phyloP scores from a whole-genome alignment of 2,888 invertebrate genomes.

The Epicampocera succincta region DNA sequence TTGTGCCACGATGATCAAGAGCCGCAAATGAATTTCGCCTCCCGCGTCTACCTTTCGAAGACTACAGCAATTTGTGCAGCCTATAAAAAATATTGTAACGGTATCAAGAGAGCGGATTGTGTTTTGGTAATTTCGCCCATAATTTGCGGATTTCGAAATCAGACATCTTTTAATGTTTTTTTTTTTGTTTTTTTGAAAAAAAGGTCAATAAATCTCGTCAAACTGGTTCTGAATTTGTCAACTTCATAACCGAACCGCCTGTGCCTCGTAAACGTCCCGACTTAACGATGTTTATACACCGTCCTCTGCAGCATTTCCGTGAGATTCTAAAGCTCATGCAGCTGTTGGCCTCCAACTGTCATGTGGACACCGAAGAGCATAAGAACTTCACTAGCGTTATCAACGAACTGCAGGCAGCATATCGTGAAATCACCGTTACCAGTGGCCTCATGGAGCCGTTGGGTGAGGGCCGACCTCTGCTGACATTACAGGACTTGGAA shows the following conservation, averaged over 20 bases:
- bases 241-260: conserved; percentile 90
- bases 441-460: conserved; percentile 93
- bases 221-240: conserved; percentile 89
- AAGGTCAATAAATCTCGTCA: conserved; percentile 88
- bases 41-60: conserved; percentile 88
- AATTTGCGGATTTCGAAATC: not conserved
- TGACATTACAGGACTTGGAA: conserved; percentile 92
- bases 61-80: conserved; percentile 88
- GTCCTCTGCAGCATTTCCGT: conserved; percentile 91
- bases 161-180: conserved; percentile 1
- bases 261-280: conserved; percentile 92
- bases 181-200: not conserved
- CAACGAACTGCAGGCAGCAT: conserved; percentile 84
- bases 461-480: conserved; percentile 90
- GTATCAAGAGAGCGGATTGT: conserved; percentile 92
- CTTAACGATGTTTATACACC: conserved; percentile 91
- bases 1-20: conserved; percentile 89
- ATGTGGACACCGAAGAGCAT: conserved; percentile 81
- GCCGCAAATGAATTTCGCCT: conserved; percentile 85
- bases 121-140: conserved; percentile 84
- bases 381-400: conserved; percentile 81
- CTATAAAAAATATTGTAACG: conserved; percentile 91
- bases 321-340: conserved; percentile 85
- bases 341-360: conserved; percentile 82
- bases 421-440: conserved; percentile 91